These are phyloP conservation scores for Dolichoris vasculosae DNA, from an alignment of 1,140 invertebrate genomes.

Conservation along the genomic window DNA sequence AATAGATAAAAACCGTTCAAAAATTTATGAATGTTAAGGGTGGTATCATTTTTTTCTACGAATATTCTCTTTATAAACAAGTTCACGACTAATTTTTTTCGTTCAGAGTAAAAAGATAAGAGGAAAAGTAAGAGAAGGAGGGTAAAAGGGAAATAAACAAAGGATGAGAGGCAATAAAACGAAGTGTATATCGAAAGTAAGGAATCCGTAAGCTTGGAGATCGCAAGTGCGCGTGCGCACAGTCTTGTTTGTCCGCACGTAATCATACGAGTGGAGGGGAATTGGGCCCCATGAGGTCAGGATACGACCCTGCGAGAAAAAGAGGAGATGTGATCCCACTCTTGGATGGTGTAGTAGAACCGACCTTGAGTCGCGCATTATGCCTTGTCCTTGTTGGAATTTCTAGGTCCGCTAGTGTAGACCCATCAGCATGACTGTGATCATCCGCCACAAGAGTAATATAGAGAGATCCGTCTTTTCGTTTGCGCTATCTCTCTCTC, in stretches of 20 bases:
- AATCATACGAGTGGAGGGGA: conserved; percentile 23
- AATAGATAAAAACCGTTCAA: too few species aligned
- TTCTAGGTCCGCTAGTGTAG: conserved; percentile 65
- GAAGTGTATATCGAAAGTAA: background rate
- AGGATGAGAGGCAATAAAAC: background rate
- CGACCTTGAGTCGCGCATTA: conserved; percentile 75
- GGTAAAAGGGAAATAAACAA: background rate
- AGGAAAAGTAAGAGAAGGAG: conserved; percentile 34
- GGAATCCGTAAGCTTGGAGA: background rate
- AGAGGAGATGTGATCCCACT: conserved; percentile 57
- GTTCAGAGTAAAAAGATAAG: background rate
- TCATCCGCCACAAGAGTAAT: conserved; percentile 39
- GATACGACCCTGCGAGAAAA: conserved; percentile 65
- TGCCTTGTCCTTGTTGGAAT: conserved; percentile 73
- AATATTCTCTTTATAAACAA: background rate
- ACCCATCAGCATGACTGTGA: conserved; percentile 67
- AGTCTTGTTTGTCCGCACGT: background rate
- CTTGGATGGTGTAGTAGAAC: conserved; percentile 70
- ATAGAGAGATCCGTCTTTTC: conserved; percentile 29
- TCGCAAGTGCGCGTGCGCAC: background rate
- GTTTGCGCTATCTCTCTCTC: conserved; percentile 23
- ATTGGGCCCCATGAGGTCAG: conserved; percentile 60
- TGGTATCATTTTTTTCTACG: background rate
- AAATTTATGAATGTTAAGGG: too few species aligned
- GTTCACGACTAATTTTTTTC: background rate